Evolutionary conservation across 2,888 invertebrate genomes (phyloP), one percentile per base, ranked within the genome.

Genomic region (Calameuta idolon): DNA sequence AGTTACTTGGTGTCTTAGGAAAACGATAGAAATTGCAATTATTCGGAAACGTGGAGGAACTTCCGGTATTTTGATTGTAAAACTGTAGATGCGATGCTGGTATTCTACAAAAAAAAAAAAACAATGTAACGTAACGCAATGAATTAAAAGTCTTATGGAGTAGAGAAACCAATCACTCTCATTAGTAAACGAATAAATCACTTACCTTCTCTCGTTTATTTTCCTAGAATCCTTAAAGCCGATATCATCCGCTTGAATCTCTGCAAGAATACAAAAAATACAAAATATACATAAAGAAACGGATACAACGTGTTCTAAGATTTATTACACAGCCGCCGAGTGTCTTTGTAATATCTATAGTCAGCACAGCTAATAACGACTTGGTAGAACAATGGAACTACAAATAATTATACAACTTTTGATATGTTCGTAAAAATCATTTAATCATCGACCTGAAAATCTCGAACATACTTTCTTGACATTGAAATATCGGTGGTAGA

Each of bases 401-500:
- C 31, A 34, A 71, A 71, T 71, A 71, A 71, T 71, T 15, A 71
- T 31, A 71, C 71, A 71, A 12, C 12, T 71, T 71, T 33, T 30
- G 11, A 71, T 31, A 34, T 71, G 12, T 34, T 71, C 71, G 34
- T 71, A 71, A 71, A 12, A 34, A 71, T 77, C 74, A 74, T 77
- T 75, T 71, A 68, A 76, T 79, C 69, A 79, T 74, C 79, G 79
- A 74, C 76, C 76, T 74, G 76, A 74, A 76, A 73, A 79, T 76
- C 76, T 79, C 74, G 73, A 74, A 74, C 79, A 79, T 76, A 76
- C 76, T 80, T 80, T 81, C 76, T 55, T 77, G 76, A 76, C 68
- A 74, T 33, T 73, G 69, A 74, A 79, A 76, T 68, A 79, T 33
- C 79, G 79, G 74, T 79, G 79, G 76, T 81, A 79, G 81, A 85